Base-by-base conservation (phyloP, 2,113 vertebrate genomes). In the Colossoma macropomum region DNA sequence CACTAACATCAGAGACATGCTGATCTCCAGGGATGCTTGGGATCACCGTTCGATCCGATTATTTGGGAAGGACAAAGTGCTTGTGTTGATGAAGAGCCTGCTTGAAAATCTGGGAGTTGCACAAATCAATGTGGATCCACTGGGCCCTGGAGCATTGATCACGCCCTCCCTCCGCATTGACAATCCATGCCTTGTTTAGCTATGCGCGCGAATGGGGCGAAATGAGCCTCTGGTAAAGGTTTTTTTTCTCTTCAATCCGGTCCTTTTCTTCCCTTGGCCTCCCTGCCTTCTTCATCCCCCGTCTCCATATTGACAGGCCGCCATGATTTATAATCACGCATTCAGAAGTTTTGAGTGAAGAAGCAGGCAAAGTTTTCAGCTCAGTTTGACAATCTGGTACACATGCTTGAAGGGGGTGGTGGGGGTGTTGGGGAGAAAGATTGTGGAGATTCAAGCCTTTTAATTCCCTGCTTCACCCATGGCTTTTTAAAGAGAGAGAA, bases 311-410 rank as follows among this genome's bases (percentile, higher is more conserved):
- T 93, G 96, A 95, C 96, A 96, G 93, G 74, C 90, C 87, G 92
- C 79, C 93, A 94, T 96, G 96, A 97, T 97, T 97, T 96, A 97
- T 98, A 98, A 97, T 97, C 95, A 94, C 92, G 91, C 91, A 87
- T 92, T 95, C 87, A 91, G 92, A 95, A 93, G 92, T 93, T 80
- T 92, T 91, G 87, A 91, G 91, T 85, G 85, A 93, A 91, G 91
- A 95, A 95, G 93, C 93, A 92, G 94, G 94, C 95, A 78, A 88
- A 87, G 68, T 86, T 89, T 86, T 71, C 87, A 80, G 81, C 34
- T 73, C 56, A 63, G 75, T 32, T 74, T 66, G 70, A 71, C 71
- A 66, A 41, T 60, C 34, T 76, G 48, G 63, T 72, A 65, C 27
- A 72, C 69, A 45, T 52, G 23, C 56, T 32, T 17, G 77, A 71